Base-by-base conservation (phyloP, 2,888 invertebrate genomes). In the Dynastes grantii region DNA sequence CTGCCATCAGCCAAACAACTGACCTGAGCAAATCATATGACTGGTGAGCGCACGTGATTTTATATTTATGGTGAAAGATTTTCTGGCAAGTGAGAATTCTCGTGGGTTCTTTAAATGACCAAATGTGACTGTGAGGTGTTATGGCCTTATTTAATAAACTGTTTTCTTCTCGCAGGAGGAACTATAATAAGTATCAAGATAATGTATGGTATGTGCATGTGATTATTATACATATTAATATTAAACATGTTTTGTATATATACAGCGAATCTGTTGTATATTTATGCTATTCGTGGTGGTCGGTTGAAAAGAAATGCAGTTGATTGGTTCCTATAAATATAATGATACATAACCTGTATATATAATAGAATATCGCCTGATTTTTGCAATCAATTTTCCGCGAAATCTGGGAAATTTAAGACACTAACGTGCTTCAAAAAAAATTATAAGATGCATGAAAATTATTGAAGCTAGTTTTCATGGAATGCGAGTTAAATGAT, bases 61-160 rank as follows among this genome's bases (percentile, higher is more conserved):
- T 86, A 83, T 84, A 84, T 87, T 87, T 87, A 87, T 87, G 86
- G 85, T 85, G 83, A 82, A 77, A 82, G 81, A 82, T 81, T 82
- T 84, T 82, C 82, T 83, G 84, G 83, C 82, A 83, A 76, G 67
- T 55, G 22, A 67, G 67, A 67, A 68, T 76, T 76, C 76, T 78
- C 68, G 76, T 77, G 70, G 73, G 76, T 76, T 75, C 78, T 79
- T 76, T 82, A 81, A 81, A 81, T 81, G 81, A 79, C 78, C 79
- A 79, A 81, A 78, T 79, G 81, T 81, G 79, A 77, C 51, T 70
- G 78, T 83, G 80, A 79, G 78, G 76, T 87, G 90, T 90, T 89
- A 95, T 95, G 95, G 94, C 94, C 90, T 91, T 95, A 89, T 91
- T 95, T 88, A 93, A 94, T 87, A 94, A 93, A 91, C 89, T 95